Conservation (phyloP, 1,140 invertebrate genomes). For the Sycophaga agraensis region DNA sequence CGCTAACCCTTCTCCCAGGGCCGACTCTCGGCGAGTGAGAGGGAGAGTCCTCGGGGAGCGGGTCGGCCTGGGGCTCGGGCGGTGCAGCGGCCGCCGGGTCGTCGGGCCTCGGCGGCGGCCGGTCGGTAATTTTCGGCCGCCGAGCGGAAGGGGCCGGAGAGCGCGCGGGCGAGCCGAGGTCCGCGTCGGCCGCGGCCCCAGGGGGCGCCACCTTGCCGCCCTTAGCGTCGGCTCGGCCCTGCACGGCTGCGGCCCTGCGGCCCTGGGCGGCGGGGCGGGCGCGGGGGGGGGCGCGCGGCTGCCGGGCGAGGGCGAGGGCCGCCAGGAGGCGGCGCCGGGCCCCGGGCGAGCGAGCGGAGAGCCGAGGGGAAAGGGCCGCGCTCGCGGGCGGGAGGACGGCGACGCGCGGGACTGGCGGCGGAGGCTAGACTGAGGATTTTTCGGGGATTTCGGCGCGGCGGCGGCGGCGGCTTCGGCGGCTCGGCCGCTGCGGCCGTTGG, state of each 20-base stretch:
- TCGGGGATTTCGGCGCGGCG: background rate
- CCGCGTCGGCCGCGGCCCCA: too few species aligned
- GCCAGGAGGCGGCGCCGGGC: too few species aligned
- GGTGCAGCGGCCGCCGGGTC: background rate
- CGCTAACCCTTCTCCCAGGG: too few species aligned
- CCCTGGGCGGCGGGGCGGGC: too few species aligned
- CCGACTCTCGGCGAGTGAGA: background rate
- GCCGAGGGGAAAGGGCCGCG: too few species aligned
- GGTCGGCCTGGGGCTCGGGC: background rate
- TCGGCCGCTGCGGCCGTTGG: background rate
- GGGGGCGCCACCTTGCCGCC: background rate
- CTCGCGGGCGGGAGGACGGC: too few species aligned
- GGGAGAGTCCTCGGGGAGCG: background rate
- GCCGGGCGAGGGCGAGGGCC: too few species aligned
- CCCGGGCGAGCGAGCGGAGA: too few species aligned
- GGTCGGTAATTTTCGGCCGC: conserved; percentile 10
- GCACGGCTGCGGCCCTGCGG: too few species aligned
- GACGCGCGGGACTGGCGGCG: background rate
- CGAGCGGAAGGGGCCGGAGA: background rate
- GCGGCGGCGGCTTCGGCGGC: background rate
- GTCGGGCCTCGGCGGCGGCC: conserved; percentile 2
- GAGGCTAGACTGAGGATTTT: conserved; percentile 1
- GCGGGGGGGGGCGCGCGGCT: too few species aligned
- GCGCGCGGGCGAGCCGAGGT: too few species aligned
- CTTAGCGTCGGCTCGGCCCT: too few species aligned